Conservation (phyloP, 2,888 invertebrate species). For the Cosmia pyralina region DNA sequence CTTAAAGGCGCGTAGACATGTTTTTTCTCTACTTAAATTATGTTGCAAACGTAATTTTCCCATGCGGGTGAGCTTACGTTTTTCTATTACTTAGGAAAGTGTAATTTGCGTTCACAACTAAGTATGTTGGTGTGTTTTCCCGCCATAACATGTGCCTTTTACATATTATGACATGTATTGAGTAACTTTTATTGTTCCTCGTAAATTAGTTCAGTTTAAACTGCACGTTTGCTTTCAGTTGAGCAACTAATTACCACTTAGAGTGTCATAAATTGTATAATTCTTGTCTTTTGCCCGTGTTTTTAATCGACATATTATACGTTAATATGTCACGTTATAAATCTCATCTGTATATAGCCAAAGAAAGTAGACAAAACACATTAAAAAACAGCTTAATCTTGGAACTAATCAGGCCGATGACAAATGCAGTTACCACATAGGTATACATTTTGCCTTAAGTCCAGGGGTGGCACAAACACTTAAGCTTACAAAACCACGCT, state of each 20-base stretch:
- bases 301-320: not conserved
- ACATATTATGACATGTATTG: constrained; percentile 56
- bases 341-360: not conserved
- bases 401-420: constrained; percentile 38
- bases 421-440: constrained; percentile 32
- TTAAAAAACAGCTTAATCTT: constrained; percentile 7
- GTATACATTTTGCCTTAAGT: constrained; percentile 28
- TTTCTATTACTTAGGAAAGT: constrained; percentile 58
- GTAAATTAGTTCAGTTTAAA: constrained; percentile 46
- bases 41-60: constrained; percentile 51
- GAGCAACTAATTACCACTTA: constrained; percentile 24
- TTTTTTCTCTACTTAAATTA: constrained; percentile 40
- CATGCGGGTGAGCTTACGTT: constrained; percentile 47
- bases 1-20: constrained; percentile 23
- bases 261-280: constrained; percentile 25
- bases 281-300: not conserved
- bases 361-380: not conserved
- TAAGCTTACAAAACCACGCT: constrained; percentile 59
- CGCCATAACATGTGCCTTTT: constrained; percentile 45
- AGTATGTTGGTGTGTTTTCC: constrained; percentile 58
- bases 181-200: constrained; percentile 59
- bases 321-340: not conserved
- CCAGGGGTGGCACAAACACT: constrained; percentile 43
- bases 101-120: constrained; percentile 60
- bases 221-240: constrained; percentile 26